Evolutionary conservation across 2,888 invertebrate genomes (phyloP).

Genomic region (Eumacrocentrus americanus): DNA sequence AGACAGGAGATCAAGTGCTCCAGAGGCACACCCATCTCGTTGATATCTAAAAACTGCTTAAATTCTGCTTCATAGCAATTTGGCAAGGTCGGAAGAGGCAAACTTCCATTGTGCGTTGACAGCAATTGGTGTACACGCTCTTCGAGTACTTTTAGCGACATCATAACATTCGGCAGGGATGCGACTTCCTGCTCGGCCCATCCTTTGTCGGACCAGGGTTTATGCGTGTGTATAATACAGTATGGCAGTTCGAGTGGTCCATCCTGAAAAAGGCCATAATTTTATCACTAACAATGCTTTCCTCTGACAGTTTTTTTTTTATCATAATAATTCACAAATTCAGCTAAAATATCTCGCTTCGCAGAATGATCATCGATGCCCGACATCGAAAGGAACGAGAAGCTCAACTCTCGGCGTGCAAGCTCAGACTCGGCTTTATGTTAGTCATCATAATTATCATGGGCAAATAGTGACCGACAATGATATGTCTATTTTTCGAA

Average conservation of each 20-base stretch:
- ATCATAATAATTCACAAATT: conserved; percentile 3
- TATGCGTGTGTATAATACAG: conserved; percentile 71
- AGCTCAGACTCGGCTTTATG: conserved; percentile 56
- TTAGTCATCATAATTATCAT: conserved; percentile 43
- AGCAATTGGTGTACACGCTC: conserved; percentile 72
- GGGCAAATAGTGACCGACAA: conserved; percentile 5
- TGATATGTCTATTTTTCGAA: conserved; percentile 3
- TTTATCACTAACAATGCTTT: not conserved
- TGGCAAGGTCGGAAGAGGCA: conserved; percentile 82
- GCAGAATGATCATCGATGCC: conserved; percentile 48
- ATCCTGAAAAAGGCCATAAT: conserved; percentile 48
- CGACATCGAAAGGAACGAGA: conserved; percentile 44
- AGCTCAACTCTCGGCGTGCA: conserved; percentile 48
- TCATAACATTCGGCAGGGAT: conserved; percentile 67
- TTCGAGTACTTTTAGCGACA: conserved; percentile 69
- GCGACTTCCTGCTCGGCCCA: conserved; percentile 78
- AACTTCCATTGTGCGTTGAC: conserved; percentile 75
- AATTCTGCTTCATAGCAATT: conserved; percentile 82
- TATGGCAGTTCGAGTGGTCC: conserved; percentile 67
- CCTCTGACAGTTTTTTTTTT: not conserved
- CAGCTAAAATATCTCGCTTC: conserved; percentile 43
- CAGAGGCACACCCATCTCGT: conserved; percentile 79
- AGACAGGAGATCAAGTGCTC: conserved; percentile 90
- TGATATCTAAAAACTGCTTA: conserved; percentile 67
- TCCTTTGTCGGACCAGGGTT: conserved; percentile 68